Evolutionary conservation across 1,140 invertebrate species (phyloP).

Genomic region (Ptiloglossa arizonensis): DNA sequence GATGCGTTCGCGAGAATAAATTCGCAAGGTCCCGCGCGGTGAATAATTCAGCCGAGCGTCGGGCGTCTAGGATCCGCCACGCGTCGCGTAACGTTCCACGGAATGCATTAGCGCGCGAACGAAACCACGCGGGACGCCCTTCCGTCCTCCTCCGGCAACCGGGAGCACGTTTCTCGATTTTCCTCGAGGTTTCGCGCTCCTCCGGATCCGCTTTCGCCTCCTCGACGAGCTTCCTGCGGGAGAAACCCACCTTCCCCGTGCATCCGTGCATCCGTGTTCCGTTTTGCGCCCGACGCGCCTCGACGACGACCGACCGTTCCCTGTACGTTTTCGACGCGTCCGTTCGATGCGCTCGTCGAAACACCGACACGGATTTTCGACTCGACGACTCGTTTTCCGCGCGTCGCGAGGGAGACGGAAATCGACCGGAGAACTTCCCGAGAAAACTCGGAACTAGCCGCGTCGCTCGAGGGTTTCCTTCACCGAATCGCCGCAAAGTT

Average conservation of each 20-base stretch:
- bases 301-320: neutral
- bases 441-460: no score
- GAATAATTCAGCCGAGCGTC: neutral
- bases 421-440: no score
- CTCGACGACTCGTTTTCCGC: no score
- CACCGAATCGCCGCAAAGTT: no score
- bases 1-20: neutral
- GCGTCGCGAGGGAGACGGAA: no score
- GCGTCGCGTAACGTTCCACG: no score
- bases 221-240: neutral
- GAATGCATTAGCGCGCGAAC: neutral
- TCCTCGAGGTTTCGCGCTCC: conserved; percentile 40
- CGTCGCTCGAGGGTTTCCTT: no score
- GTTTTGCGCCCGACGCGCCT: neutral
- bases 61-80: neutral
- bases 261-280: no score
- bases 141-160: neutral
- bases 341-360: no score
- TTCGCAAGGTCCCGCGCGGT: neutral
- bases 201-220: conserved; percentile 25
- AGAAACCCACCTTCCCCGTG: neutral
- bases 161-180: conserved; percentile 31
- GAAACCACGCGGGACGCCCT: conserved; percentile 6
- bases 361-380: no score
- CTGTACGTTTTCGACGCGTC: neutral